A percentile compares a stretch with the other conserved stretches of the same genome.
Conservation (phyloP, 2,888 invertebrate genomes). For the Antheraea assamensis region DNA sequence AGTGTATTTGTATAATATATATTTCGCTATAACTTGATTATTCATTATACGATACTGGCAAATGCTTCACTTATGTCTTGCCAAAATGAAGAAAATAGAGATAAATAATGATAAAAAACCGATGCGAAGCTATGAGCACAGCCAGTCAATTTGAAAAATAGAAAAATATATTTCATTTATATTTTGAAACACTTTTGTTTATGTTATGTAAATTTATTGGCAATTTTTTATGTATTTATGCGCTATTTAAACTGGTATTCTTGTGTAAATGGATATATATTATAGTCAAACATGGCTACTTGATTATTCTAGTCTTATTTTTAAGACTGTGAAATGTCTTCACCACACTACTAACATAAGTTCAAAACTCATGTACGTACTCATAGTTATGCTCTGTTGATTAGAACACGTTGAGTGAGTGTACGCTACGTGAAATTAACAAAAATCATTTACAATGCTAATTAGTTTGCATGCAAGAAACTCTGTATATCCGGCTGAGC, state of each 20-base stretch:
- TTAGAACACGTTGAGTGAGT: neutral
- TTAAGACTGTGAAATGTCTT: neutral
- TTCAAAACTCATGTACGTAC: neutral
- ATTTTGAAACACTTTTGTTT: neutral
- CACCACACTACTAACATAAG: neutral
- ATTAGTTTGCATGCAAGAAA: conserved; percentile 3
- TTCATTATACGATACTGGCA: no score
- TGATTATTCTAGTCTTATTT: neutral
- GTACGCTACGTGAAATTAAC: conserved; percentile 1
- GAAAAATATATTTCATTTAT: neutral
- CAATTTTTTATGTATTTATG: neutral
- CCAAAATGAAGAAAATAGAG: no score
- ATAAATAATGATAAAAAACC: no score
- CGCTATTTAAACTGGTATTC: neutral
- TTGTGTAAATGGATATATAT: neutral
- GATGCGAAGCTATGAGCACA: no score
- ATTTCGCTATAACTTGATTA: no score
- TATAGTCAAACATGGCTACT: neutral
- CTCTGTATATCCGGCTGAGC: neutral
- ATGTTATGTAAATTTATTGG: neutral
- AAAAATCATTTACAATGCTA: conserved; percentile 11
- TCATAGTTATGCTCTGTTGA: neutral
- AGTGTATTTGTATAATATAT: no score
- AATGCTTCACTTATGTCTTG: no score
- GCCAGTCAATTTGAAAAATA: neutral